phyloP scores from a whole-genome alignment of 2,113 vertebrate species.

The Pagrus major region DNA sequence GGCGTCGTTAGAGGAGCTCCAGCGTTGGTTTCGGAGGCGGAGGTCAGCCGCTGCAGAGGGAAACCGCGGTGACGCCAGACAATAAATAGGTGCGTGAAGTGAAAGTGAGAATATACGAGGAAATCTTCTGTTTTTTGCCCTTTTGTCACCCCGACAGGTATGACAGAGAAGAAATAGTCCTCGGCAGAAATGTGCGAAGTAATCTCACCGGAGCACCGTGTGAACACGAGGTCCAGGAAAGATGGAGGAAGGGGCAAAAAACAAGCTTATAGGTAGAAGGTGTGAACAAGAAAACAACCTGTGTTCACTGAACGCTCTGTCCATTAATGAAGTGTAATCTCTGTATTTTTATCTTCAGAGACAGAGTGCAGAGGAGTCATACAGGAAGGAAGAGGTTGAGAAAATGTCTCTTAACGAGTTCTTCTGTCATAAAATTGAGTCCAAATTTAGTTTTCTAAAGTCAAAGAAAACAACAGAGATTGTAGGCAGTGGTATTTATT shows the following conservation, averaged over 20 bases:
- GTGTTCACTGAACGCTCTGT: not conserved
- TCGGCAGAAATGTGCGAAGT: constrained; percentile 43
- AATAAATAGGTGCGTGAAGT: constrained; percentile 29
- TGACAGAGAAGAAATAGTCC: constrained; percentile 47
- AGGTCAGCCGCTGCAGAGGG: constrained; percentile 33
- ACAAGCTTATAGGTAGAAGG: not conserved
- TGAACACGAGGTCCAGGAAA: not conserved
- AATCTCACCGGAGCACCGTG: constrained; percentile 20
- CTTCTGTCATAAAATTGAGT: not conserved
- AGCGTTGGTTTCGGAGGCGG: constrained; percentile 32
- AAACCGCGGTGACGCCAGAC: not conserved
- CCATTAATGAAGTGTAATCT: not conserved
- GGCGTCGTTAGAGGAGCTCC: not conserved
- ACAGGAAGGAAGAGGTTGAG: not conserved
- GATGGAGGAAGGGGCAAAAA: constrained; percentile 1
- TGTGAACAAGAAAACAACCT: not conserved
- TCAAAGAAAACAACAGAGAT: not conserved
- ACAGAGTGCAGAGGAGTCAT: not conserved
- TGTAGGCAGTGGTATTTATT: too few species aligned
- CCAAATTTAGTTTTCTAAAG: too few species aligned
- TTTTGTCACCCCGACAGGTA: constrained; percentile 55
- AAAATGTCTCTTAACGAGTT: not conserved
- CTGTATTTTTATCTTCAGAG: not conserved
- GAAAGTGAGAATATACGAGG: not conserved
- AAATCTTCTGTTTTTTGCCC: constrained; percentile 15